Conservation (phyloP, 2,888 invertebrate genomes). For the Ceraclea dissimilis region DNA sequence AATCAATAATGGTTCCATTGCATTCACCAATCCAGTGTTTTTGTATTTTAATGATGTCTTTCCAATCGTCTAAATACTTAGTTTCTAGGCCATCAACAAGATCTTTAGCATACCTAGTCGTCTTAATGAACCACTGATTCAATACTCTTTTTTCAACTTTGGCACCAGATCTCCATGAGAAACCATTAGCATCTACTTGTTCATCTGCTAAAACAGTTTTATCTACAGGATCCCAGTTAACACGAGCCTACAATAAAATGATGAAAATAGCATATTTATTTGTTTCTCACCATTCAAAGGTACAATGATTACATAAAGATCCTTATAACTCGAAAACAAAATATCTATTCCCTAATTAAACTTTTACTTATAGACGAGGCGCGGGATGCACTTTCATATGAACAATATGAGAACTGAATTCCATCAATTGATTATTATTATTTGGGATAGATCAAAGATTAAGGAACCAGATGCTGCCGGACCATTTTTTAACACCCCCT, state of each 20-base stretch:
- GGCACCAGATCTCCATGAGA: constrained; percentile 95
- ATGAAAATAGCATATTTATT: no score
- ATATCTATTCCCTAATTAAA: no score
- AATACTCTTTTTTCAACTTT: constrained; percentile 82
- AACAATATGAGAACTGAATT: no score
- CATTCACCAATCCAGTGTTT: constrained; percentile 87
- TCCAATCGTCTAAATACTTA: constrained; percentile 68
- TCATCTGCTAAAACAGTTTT: constrained; percentile 96
- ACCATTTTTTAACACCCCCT: no score
- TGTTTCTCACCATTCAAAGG: no score
- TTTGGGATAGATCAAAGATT: no score
- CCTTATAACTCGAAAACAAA: neutral
- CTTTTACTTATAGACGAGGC: no score
- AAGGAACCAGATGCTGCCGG: no score
- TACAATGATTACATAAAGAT: no score
- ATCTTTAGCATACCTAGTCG: constrained; percentile 72
- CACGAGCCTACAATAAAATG: constrained; percentile 54
- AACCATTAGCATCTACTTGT: constrained; percentile 86
- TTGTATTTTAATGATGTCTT: constrained; percentile 76
- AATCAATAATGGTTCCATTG: constrained; percentile 65
- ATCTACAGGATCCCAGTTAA: constrained; percentile 99
- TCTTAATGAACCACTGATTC: constrained; percentile 92
- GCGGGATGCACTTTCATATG: no score
- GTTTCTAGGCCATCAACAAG: constrained; percentile 64
- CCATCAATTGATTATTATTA: no score